Conservation (phyloP, 2,797 vertebrate species). For the Gallinago solitaria region DNA sequence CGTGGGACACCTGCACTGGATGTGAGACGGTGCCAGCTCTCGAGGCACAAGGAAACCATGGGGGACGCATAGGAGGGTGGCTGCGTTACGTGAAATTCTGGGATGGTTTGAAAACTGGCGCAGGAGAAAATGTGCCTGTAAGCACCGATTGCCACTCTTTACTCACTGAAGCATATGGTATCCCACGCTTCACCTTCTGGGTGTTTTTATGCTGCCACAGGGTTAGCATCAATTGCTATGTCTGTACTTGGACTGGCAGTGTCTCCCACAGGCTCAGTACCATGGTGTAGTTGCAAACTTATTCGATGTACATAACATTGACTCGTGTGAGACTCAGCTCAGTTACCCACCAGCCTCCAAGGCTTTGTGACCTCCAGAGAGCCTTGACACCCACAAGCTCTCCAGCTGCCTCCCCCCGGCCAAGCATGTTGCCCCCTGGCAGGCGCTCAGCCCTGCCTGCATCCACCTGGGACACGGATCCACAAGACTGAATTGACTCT, state of each 20-base stretch:
- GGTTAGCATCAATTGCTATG: background rate
- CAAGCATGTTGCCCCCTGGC: rapidly evolving
- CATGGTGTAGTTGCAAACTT: background rate
- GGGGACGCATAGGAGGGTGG: background rate
- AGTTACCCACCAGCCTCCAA: background rate
- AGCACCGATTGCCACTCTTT: background rate
- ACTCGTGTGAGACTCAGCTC: background rate
- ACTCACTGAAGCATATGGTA: background rate
- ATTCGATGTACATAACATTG: rapidly evolving
- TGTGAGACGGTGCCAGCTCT: background rate
- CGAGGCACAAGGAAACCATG: background rate
- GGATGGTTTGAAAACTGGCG: background rate
- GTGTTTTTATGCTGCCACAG: background rate
- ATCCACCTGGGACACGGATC: background rate
- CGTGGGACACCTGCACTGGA: rapidly evolving
- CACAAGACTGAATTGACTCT: background rate
- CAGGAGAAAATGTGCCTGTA: background rate
- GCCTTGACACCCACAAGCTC: background rate
- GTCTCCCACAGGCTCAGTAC: background rate
- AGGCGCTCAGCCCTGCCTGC: background rate
- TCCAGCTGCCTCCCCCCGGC: background rate
- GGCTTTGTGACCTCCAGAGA: background rate
- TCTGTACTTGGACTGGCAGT: background rate
- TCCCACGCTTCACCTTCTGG: background rate
- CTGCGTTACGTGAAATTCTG: background rate